Evolutionary conservation across 1,140 invertebrate genomes (phyloP).

Genomic region (Scaptomyza pallida): DNA sequence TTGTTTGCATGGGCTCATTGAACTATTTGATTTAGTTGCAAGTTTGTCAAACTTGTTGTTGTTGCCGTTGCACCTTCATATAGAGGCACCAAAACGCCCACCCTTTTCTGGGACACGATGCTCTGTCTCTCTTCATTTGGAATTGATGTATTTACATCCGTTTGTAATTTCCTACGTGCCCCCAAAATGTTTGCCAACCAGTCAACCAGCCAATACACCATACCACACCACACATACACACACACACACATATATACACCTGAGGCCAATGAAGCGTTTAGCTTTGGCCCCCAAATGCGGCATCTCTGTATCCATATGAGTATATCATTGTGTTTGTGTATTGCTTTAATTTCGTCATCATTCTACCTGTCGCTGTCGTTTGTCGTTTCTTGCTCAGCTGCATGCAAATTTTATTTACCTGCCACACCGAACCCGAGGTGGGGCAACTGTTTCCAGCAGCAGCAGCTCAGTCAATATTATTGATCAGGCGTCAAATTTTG

Average conservation of each 20-base stretch:
- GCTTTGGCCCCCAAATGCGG: constrained; percentile 11
- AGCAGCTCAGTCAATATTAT: constrained; percentile 67
- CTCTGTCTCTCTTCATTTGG: constrained; percentile 52
- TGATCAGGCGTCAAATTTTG: constrained; percentile 75
- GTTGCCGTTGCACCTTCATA: too few relatives aligned
- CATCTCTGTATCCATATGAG: constrained; percentile 5
- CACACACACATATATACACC: constrained; percentile 9
- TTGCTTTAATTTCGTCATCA: constrained; percentile 78
- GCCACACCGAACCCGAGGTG: neutral
- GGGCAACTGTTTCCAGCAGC: constrained; percentile 12
- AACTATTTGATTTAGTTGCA: constrained; percentile 66
- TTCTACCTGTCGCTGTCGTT: constrained; percentile 51
- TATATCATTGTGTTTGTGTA: constrained; percentile 48
- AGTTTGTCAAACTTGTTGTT: constrained; percentile 21
- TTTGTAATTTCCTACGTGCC: constrained; percentile 78
- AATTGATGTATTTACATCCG: constrained; percentile 79
- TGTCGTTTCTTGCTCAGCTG: too few relatives aligned
- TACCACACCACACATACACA: constrained; percentile 24
- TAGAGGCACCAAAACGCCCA: constrained; percentile 12
- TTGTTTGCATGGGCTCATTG: constrained; percentile 71
- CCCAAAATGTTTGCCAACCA: constrained; percentile 52
- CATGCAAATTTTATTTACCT: constrained; percentile 59
- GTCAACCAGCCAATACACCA: constrained; percentile 42
- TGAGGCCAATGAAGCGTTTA: constrained; percentile 35
- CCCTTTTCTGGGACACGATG: constrained; percentile 15